phyloP scores from a whole-genome alignment of 2,797 vertebrate species.

The Threskiornis aethiopicus region DNA sequence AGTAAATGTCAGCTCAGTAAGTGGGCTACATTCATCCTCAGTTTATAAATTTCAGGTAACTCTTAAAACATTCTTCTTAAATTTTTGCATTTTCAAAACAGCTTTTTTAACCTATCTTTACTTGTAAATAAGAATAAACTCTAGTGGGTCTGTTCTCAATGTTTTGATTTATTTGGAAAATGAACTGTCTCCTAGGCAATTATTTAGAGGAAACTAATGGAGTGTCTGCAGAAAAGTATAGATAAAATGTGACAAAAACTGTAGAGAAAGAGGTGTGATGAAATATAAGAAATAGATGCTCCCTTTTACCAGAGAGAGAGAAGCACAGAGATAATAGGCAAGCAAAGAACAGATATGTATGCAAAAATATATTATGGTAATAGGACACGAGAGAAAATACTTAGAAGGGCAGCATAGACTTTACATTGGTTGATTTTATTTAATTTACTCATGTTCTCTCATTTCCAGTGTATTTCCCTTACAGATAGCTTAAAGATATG shows the following conservation, averaged over 20 bases:
- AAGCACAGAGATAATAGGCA: background rate
- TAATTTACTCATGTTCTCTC: background rate
- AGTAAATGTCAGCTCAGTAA: slow-evolving; percentile 38
- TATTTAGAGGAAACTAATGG: slow-evolving; percentile 59
- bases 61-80: slow-evolving; percentile 48
- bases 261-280: background rate
- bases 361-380: background rate
- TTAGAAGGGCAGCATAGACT: background rate
- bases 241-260: slow-evolving; percentile 15
- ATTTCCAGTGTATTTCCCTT: background rate
- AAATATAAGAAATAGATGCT: background rate
- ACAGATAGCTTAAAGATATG: background rate
- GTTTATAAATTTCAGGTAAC: slow-evolving; percentile 51
- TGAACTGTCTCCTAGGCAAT: slow-evolving; percentile 49
- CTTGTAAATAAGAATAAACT: slow-evolving; percentile 24
- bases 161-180: slow-evolving; percentile 68
- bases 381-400: background rate
- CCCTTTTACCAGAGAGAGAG: background rate
- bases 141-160: slow-evolving; percentile 30
- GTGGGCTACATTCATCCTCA: background rate
- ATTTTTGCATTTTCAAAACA: slow-evolving; percentile 46
- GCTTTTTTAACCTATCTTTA: slow-evolving; percentile 46
- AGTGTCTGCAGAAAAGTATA: slow-evolving; percentile 34
- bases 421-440: background rate
- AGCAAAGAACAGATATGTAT: background rate